phyloP scores from a whole-genome alignment of 2,888 invertebrate genomes.

The Spilarctia lutea region DNA sequence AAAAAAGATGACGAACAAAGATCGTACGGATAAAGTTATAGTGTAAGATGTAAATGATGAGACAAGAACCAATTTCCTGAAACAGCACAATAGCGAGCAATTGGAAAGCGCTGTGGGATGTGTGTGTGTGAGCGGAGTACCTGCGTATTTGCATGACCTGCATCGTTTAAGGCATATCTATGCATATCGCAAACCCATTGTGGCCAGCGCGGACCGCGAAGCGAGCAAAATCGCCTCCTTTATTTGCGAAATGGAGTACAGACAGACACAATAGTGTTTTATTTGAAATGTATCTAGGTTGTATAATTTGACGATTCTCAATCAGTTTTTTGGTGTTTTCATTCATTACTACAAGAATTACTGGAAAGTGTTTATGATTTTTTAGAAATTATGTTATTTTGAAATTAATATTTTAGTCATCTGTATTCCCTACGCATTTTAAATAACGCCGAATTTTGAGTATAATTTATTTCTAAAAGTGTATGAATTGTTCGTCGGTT shows the following conservation, averaged over 20 bases:
- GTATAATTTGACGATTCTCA: slow-evolving; percentile 37
- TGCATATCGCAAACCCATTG: slow-evolving; percentile 82
- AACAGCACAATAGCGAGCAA: slow-evolving; percentile 57
- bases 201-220: slow-evolving; percentile 77
- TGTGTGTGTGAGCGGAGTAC: slow-evolving; percentile 65
- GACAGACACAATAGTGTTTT: slow-evolving; percentile 58
- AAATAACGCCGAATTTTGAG: neutral
- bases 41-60: slow-evolving; percentile 46
- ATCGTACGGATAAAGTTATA: slow-evolving; percentile 30
- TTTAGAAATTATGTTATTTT: neutral
- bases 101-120: slow-evolving; percentile 71
- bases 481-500: neutral
- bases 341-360: slow-evolving; percentile 1
- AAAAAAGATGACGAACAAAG: slow-evolving; percentile 32
- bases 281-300: slow-evolving; percentile 45
- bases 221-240: slow-evolving; percentile 80
- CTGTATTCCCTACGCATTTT: neutral
- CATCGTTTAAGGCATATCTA: slow-evolving; percentile 77
- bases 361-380: neutral
- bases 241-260: slow-evolving; percentile 73
- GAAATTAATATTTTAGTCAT: neutral
- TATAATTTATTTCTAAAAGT: neutral
- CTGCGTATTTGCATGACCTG: slow-evolving; percentile 72
- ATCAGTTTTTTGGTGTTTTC: slow-evolving; percentile 8
- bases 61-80: slow-evolving; percentile 52